Evolutionary conservation across 2,113 vertebrate species (phyloP).

Genomic region (Ptilonorhynchus violaceus): DNA sequence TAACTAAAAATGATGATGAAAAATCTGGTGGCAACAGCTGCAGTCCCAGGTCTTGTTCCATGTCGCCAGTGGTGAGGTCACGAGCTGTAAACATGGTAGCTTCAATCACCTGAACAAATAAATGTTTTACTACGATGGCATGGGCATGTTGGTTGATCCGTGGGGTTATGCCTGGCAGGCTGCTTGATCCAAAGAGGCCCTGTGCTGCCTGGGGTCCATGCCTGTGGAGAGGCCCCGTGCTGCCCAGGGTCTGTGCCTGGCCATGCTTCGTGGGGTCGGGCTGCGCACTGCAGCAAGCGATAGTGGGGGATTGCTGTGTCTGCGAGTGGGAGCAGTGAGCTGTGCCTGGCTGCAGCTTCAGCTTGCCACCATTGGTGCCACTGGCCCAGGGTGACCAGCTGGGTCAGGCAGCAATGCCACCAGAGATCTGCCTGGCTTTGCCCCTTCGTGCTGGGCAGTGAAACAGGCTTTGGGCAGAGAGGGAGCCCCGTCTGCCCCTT

Average conservation of each 20-base stretch:
- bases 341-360: neutral
- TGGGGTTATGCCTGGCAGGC: neutral
- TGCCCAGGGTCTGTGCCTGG: rapidly evolving
- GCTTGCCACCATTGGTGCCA: rapidly evolving
- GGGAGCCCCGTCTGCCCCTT: rapidly evolving
- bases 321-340: neutral
- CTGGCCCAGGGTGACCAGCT: neutral
- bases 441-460: neutral
- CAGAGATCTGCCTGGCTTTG: neutral
- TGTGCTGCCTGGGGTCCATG: rapidly evolving
- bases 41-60: conserved; percentile 48
- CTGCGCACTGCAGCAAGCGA: rapidly evolving
- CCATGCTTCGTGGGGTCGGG: rapidly evolving
- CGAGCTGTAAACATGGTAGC: conserved; percentile 72
- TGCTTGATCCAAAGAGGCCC: neutral
- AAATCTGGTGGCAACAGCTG: conserved; percentile 50
- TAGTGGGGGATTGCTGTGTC: rapidly evolving
- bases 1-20: neutral
- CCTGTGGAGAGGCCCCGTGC: rapidly evolving
- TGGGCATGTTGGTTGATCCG: conserved; percentile 54
- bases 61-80: conserved; percentile 67
- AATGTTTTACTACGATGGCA: conserved; percentile 74
- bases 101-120: conserved; percentile 77
- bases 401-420: rapidly evolving
- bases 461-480: rapidly evolving